Conservation (phyloP, 2,113 vertebrate genomes). For the Ciconia stormi region DNA sequence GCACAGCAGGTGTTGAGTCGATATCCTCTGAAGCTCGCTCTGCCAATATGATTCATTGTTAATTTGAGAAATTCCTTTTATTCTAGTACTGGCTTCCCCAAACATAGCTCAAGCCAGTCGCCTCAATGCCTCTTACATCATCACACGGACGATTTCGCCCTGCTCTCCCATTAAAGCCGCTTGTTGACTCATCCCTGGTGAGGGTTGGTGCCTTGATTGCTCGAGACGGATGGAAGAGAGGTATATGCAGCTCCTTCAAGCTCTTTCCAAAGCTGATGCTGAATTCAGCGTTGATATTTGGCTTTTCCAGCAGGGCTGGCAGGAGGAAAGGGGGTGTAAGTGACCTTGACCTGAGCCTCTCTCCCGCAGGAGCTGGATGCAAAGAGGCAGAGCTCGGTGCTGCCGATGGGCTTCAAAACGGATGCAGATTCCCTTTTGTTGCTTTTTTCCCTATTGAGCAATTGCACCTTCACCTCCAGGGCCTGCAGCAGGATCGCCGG, state of each 20-base stretch:
- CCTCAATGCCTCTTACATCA: not conserved
- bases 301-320: not conserved
- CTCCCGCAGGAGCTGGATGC: not conserved
- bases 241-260: not conserved
- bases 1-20: not conserved
- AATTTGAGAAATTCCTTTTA: not conserved
- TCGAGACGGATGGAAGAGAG: accelerated
- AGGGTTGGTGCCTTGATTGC: accelerated
- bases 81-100: not conserved
- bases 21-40: not conserved
- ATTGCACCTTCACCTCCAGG: not conserved
- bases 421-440: not conserved
- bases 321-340: not conserved
- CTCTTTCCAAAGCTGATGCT: not conserved
- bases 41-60: not conserved
- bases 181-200: not conserved
- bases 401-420: accelerated
- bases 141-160: accelerated
- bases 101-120: not conserved
- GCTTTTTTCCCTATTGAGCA: not conserved
- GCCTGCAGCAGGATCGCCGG: not conserved
- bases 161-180: not conserved
- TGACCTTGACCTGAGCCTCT: accelerated
- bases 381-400: not conserved
- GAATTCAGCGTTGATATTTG: accelerated